A percentile compares a stretch with the other conserved stretches of the same genome.
Conservation (phyloP, 2,113 vertebrate species). For the Myiopsitta monachus region DNA sequence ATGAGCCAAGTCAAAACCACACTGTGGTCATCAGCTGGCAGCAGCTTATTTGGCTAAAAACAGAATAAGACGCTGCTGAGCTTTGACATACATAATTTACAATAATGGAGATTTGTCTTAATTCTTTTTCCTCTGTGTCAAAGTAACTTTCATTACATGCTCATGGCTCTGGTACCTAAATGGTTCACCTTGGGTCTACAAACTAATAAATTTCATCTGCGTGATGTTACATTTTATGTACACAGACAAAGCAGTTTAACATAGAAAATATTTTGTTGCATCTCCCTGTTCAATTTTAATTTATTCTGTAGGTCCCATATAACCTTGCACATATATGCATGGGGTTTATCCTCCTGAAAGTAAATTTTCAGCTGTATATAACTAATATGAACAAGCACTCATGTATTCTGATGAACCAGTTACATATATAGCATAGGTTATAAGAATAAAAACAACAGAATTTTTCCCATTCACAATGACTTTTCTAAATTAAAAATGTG, state of each 20-base stretch:
- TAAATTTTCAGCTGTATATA: neutral
- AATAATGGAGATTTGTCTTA: neutral
- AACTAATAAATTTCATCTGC: neutral
- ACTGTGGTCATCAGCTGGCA: neutral
- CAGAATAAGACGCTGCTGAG: neutral
- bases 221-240: neutral
- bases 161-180: neutral
- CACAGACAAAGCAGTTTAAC: neutral
- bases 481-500: neutral
- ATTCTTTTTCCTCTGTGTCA: neutral
- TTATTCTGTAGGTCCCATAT: neutral
- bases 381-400: neutral
- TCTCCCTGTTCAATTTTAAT: neutral
- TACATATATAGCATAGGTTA: neutral
- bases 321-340: neutral
- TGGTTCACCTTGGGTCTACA: neutral
- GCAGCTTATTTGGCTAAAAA: neutral
- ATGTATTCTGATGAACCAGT: neutral
- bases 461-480: neutral
- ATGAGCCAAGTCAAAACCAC: neutral
- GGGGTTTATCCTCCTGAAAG: neutral
- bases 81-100: neutral
- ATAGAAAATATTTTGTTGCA: neutral
- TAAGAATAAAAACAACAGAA: neutral
- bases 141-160: neutral